Base-by-base conservation (phyloP, 2,113 vertebrate genomes). In the Phycodurus eques region DNA sequence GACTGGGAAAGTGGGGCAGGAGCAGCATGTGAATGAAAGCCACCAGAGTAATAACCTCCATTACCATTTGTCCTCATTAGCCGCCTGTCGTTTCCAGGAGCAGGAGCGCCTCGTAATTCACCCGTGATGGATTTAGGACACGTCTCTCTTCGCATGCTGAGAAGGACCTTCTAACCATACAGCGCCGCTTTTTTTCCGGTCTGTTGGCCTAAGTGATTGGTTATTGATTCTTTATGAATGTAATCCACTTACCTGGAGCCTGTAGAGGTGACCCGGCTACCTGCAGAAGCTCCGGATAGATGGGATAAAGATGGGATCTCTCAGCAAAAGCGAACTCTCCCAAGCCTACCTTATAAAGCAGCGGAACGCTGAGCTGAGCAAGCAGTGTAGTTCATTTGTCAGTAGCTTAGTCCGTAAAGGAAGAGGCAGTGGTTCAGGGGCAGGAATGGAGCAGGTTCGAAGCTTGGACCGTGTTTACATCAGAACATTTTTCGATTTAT, bases 221-320 rank as follows among this genome's bases (percentile, higher is more conserved):
- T 83, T 91, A 92, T 93, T 75, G 91, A 93, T 93, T 89, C 70
- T 51, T 74, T 80, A 72, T 85, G 72, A 78, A 75, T 77, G 71
- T 92, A 93, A 93, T 93, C 88, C 85, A 89, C 85, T 93, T 93
- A 92, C 80, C 80, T 87, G 85, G 68, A 56, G 79, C 63, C 22
- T 65, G 63, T 84, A 75, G 88, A 90, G 88, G 91, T 92, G 87
- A 90, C 89, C 87, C 78, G 70, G 61, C 73, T 72, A 67, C 68
- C 76, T 62, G 64, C 72, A 15, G 12, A 78, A 56, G 56, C 44
- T 22, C 35, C 11, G 22, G 31, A 59, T 14, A 8, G 31, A 8
- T 8, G 2, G 31, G 54, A n/a, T 20, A 35, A 47, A 31, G 57
- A 60, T 12, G 22, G 2, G 54, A n/a, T 17, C 27, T 60, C 11